Base-by-base conservation (phyloP, 2,888 invertebrate species). In the Dione juno region DNA sequence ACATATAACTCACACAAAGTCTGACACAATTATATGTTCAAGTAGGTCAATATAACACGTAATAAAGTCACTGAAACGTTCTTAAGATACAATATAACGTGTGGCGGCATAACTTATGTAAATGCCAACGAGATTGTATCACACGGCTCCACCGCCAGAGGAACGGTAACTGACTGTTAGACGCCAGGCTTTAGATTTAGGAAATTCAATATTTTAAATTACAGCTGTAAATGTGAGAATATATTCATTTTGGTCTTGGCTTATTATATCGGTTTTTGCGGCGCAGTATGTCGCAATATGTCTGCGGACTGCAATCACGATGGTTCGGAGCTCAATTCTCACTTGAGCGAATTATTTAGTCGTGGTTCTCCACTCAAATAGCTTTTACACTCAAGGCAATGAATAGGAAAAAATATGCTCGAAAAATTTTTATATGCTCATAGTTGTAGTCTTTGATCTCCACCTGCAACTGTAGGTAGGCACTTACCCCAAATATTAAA, bases 31-130 rank as follows among this genome's bases (percentile, higher is more conserved):
- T 28, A 11, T 45, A 61, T 28, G 0, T 35, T 2, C 45, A 61
- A 67, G 67, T 58, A 35, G 19, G 48, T 48, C 28, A 21, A 59
- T 50, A 21, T 50, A 40, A 67, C 35, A 35, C 21, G 19, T 50
- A 48, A 57, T 35, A 54, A 66, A 57, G 19, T 19, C 19, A 37
- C 45, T n/a, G 45, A 11, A 57, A 45, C 54, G 16, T 43, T 50
- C 48, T 50, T 13, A 37, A 52, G 63, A 28, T 16, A 61, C 21
- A 54, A 54, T 69, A 54, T 21, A 63, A 48, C 45, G 54, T 45
- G 45, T 16, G 41, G 28, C 48, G 45, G 64, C 64, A 64, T 69
- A 40, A 53, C 43, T 69, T 69, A 69, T 69, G 69, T 69, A 64
- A 69, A 69, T 69, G 45, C 13, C 9, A 67, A 0, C 58, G 41